These are phyloP conservation scores for Drosophila buzzatii DNA, from an alignment of 2,888 invertebrate genomes.

Conservation along the genomic window DNA sequence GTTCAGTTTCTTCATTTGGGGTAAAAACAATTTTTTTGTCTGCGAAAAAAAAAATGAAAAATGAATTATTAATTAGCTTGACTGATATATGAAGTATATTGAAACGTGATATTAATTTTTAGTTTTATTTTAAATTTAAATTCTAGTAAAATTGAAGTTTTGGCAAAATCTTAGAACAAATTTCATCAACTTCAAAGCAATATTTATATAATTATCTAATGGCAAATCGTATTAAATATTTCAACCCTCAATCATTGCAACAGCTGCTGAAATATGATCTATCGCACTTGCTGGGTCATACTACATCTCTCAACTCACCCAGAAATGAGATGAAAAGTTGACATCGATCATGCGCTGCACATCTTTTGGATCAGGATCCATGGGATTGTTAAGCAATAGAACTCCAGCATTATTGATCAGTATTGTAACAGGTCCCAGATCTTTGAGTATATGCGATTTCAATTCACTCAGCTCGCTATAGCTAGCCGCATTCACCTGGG, in stretches of 20 bases:
- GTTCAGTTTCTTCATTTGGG: slow-evolving; percentile 82
- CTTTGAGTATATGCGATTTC: slow-evolving; percentile 60
- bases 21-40: slow-evolving; percentile 83
- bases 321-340: slow-evolving; percentile 84
- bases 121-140: no score
- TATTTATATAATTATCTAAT: no score
- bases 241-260: no score
- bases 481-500: slow-evolving; percentile 72
- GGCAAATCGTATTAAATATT: no score
- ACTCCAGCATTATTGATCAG: slow-evolving; percentile 85
- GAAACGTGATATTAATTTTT: no score
- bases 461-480: slow-evolving; percentile 65
- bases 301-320: slow-evolving; percentile 74
- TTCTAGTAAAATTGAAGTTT: no score
- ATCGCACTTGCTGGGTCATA: no score
- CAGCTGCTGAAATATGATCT: no score
- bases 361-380: slow-evolving; percentile 72
- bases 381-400: slow-evolving; percentile 53
- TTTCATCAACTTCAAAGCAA: no score
- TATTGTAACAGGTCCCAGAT: slow-evolving; percentile 84
- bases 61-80: no score
- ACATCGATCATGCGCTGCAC: slow-evolving; percentile 84
- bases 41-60: slow-evolving; percentile 31
- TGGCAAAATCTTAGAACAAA: no score
- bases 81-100: no score